A percentile compares a stretch with the other conserved stretches of the same genome.
These are phyloP conservation scores for Hemithea aestivaria DNA, from an alignment of 2,888 invertebrate species.

Conservation along the genomic window DNA sequence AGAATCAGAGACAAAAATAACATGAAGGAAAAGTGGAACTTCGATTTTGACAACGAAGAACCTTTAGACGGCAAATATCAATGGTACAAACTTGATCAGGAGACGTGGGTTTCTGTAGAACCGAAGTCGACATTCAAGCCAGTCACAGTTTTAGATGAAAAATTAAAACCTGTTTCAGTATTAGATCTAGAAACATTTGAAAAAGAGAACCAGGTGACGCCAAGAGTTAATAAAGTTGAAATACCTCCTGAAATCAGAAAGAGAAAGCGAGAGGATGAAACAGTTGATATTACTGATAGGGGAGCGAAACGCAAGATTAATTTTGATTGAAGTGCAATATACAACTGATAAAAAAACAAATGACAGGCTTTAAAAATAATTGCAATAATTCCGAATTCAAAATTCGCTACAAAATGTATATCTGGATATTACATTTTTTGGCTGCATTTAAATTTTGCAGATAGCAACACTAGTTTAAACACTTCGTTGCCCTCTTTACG, in stretches of 20 bases:
- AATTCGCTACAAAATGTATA: too few species aligned
- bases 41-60: conserved; percentile 74
- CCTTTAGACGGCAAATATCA: conserved; percentile 62
- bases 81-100: conserved; percentile 54
- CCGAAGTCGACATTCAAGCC: neutral
- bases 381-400: too few species aligned
- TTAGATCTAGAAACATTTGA: conserved; percentile 18
- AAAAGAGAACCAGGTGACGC: conserved; percentile 45
- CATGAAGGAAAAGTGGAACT: conserved; percentile 72
- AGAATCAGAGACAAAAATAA: conserved; percentile 34
- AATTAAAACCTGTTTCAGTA: conserved; percentile 8
- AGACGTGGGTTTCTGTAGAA: conserved; percentile 34
- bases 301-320: conserved; percentile 44
- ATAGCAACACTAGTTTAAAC: too few species aligned
- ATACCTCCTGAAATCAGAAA: conserved; percentile 32
- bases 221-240: conserved; percentile 33
- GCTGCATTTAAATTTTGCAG: too few species aligned
- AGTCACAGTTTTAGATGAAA: conserved; percentile 13
- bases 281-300: conserved; percentile 20
- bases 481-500: too few species aligned
- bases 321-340: conserved; percentile 32
- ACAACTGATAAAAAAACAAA: neutral
- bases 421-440: too few species aligned
- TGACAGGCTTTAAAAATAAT: too few species aligned
- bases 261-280: conserved; percentile 29